Conservation (phyloP, 2,113 vertebrate genomes). For the Gobiocypris rarus region DNA sequence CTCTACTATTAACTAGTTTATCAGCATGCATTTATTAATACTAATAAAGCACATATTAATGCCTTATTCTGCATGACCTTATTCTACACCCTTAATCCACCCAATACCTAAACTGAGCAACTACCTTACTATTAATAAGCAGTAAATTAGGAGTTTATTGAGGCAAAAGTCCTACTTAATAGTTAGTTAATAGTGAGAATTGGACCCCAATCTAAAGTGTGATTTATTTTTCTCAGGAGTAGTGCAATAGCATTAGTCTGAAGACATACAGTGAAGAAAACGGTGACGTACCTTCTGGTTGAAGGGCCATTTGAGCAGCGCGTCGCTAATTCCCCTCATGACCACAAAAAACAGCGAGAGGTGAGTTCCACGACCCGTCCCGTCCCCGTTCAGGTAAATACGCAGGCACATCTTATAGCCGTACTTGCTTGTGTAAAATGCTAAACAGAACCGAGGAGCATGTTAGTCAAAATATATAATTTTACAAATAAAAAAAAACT, state of each 20-base stretch:
- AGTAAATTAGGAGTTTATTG: too few relatives aligned
- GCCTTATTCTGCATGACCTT: too few relatives aligned
- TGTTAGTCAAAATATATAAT: background rate
- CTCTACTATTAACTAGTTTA: too few relatives aligned
- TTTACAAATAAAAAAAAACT: background rate
- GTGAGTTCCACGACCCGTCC: slow-evolving; percentile 90
- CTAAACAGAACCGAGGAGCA: slow-evolving; percentile 63
- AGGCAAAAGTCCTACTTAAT: too few relatives aligned
- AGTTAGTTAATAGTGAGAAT: too few relatives aligned
- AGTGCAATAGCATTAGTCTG: background rate
- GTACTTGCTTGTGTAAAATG: slow-evolving; percentile 96
- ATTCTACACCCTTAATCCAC: too few relatives aligned
- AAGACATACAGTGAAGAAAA: background rate
- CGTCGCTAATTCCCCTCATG: slow-evolving; percentile 92
- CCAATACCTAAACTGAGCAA: too few relatives aligned
- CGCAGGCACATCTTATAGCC: slow-evolving; percentile 99
- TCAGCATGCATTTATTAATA: too few relatives aligned
- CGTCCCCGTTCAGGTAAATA: slow-evolving; percentile 93
- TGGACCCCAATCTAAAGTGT: too few relatives aligned
- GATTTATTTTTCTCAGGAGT: background rate
- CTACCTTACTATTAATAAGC: too few relatives aligned
- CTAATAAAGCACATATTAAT: too few relatives aligned
- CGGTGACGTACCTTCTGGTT: slow-evolving; percentile 88
- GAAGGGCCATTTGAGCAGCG: slow-evolving; percentile 95
- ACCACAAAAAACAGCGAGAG: slow-evolving; percentile 97